Evolutionary conservation across 2,888 invertebrate genomes (phyloP).

Genomic region (Chrysodeixis includens): DNA sequence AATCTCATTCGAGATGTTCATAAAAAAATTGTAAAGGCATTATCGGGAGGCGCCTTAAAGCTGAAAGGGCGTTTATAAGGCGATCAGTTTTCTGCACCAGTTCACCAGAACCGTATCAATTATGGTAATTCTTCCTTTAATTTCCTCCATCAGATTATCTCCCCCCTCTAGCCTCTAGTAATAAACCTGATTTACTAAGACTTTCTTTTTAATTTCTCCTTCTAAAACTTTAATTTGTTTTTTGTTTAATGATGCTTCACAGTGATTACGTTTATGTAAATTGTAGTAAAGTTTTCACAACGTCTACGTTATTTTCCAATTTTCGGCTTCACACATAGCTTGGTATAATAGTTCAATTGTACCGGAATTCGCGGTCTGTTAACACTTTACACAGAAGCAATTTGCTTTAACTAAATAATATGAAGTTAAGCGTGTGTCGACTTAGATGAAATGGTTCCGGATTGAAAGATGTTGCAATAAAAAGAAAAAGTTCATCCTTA

Average conservation of each 20-base stretch:
- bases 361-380: slow-evolving; percentile 67
- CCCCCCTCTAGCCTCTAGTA: slow-evolving; percentile 68
- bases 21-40: slow-evolving; percentile 69
- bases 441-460: slow-evolving; percentile 34
- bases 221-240: slow-evolving; percentile 39
- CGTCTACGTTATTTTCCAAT: slow-evolving; percentile 35
- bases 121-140: slow-evolving; percentile 88
- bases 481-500: neutral
- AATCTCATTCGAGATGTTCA: slow-evolving; percentile 72
- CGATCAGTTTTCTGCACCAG: slow-evolving; percentile 85
- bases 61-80: slow-evolving; percentile 65
- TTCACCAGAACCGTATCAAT: slow-evolving; percentile 87
- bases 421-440: slow-evolving; percentile 17
- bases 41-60: slow-evolving; percentile 65
- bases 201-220: slow-evolving; percentile 74
- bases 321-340: slow-evolving; percentile 38
- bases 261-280: slow-evolving; percentile 40
- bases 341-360: slow-evolving; percentile 51
- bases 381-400: slow-evolving; percentile 57
- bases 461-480: neutral
- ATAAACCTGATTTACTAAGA: slow-evolving; percentile 85
- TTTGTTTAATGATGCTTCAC: slow-evolving; percentile 31
- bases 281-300: slow-evolving; percentile 33
- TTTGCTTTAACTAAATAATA: slow-evolving; percentile 49
- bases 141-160: slow-evolving; percentile 87